These are phyloP conservation scores for Diachasma alloeum DNA, from an alignment of 1,140 invertebrate genomes.

Conservation along the genomic window DNA sequence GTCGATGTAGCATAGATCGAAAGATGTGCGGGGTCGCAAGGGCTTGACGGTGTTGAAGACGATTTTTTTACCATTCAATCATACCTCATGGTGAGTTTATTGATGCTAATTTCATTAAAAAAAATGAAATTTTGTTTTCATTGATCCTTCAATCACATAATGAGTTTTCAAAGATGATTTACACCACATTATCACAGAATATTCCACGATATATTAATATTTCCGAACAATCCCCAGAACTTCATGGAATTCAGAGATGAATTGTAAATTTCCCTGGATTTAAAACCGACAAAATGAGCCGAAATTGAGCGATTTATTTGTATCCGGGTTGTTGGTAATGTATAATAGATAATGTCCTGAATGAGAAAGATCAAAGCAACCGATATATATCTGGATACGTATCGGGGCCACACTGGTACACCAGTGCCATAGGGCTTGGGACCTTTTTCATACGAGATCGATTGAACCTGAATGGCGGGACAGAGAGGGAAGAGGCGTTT, in stretches of 20 bases:
- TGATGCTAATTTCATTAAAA: neutral
- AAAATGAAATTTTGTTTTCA: too few relatives aligned
- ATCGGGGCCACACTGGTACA: neutral
- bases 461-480: constrained; percentile 42
- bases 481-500: constrained; percentile 33
- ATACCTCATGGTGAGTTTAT: too few relatives aligned
- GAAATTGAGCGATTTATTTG: constrained; percentile 31
- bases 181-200: too few relatives aligned
- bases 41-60: too few relatives aligned
- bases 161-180: too few relatives aligned
- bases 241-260: too few relatives aligned
- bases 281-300: neutral
- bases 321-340: constrained; percentile 11
- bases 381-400: constrained; percentile 41
- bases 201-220: too few relatives aligned
- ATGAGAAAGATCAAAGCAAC: constrained; percentile 53
- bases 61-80: too few relatives aligned
- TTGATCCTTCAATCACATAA: too few relatives aligned
- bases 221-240: too few relatives aligned
- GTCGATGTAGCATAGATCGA: too few relatives aligned
- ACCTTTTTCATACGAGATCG: constrained; percentile 53
- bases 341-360: constrained; percentile 43
- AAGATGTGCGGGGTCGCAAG: too few relatives aligned
- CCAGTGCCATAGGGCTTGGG: constrained; percentile 26
- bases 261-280: neutral